Evolutionary conservation across 2,113 vertebrate species (phyloP).

Genomic region (Microcebus lehilahytsara): DNA sequence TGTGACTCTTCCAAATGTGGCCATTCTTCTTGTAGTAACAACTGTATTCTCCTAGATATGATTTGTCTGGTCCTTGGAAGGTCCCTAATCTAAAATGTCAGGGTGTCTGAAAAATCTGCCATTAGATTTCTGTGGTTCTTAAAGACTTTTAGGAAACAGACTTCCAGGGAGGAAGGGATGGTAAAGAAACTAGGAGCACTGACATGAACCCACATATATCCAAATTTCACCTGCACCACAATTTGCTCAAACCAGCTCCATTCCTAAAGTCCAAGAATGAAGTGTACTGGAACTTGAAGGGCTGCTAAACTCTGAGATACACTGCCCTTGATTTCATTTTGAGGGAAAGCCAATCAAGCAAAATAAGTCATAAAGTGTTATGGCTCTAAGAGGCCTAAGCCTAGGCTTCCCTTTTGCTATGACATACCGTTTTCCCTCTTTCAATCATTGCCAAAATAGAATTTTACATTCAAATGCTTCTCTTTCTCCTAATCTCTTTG

Average conservation of each 20-base stretch:
- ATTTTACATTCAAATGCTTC: constrained; percentile 49
- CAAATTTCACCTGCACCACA: not conserved
- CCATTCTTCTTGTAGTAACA: not conserved
- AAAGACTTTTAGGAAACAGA: not conserved
- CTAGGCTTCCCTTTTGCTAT: constrained; percentile 18
- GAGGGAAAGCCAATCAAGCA: not conserved
- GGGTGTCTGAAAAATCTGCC: not conserved
- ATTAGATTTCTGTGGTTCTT: not conserved
- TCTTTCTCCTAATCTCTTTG: not conserved
- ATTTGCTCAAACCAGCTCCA: not conserved
- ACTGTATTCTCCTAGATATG: not conserved
- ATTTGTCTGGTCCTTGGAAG: not conserved
- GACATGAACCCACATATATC: not conserved
- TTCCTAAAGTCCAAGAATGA: not conserved
- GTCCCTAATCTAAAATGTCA: not conserved
- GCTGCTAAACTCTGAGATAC: not conserved
- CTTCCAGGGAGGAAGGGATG: not conserved
- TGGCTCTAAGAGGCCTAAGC: not conserved
- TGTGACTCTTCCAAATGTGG: not conserved
- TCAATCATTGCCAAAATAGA: constrained; percentile 22
- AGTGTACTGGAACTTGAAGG: not conserved
- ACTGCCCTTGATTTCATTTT: not conserved
- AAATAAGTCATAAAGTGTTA: constrained; percentile 27
- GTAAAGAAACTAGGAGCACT: not conserved
- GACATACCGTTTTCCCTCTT: not conserved